Evolutionary conservation across 2,888 invertebrate genomes (phyloP).

Genomic region (Chironomus tentans): DNA sequence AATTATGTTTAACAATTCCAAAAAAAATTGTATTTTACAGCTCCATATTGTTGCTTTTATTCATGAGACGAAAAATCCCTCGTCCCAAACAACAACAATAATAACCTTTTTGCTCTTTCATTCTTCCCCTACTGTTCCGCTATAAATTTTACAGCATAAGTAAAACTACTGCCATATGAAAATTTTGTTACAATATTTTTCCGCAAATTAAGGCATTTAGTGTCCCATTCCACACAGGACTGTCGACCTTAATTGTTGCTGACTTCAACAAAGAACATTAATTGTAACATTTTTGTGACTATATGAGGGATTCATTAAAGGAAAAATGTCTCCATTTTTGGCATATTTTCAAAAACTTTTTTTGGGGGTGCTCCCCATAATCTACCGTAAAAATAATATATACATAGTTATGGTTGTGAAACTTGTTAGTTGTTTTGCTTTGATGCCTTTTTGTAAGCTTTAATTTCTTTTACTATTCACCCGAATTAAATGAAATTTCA

Average conservation of each 20-base stretch:
- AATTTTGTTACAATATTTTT: constrained; percentile 14
- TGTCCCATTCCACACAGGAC: background rate
- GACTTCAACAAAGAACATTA: background rate
- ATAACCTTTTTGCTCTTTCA: too few relatives aligned
- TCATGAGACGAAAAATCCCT: too few relatives aligned
- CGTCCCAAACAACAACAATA: too few relatives aligned
- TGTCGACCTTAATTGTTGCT: constrained; percentile 6
- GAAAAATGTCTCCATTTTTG: background rate
- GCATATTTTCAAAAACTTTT: background rate
- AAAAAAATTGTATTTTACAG: background rate
- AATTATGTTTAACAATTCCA: constrained; percentile 18
- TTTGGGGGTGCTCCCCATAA: background rate
- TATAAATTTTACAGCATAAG: background rate
- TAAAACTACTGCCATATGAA: background rate
- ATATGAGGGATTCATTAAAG: background rate
- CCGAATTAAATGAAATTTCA: background rate
- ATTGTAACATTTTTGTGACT: too few relatives aligned
- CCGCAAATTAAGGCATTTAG: constrained; percentile 24
- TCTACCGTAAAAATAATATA: too few relatives aligned
- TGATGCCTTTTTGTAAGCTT: background rate
- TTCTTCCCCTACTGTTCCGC: too few relatives aligned
- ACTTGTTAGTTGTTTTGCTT: background rate
- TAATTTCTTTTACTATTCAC: too few relatives aligned
- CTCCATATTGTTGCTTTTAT: too few relatives aligned
- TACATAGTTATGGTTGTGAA: too few relatives aligned